Conservation (phyloP, 2,797 vertebrate species). For the Helarctos malayanus region DNA sequence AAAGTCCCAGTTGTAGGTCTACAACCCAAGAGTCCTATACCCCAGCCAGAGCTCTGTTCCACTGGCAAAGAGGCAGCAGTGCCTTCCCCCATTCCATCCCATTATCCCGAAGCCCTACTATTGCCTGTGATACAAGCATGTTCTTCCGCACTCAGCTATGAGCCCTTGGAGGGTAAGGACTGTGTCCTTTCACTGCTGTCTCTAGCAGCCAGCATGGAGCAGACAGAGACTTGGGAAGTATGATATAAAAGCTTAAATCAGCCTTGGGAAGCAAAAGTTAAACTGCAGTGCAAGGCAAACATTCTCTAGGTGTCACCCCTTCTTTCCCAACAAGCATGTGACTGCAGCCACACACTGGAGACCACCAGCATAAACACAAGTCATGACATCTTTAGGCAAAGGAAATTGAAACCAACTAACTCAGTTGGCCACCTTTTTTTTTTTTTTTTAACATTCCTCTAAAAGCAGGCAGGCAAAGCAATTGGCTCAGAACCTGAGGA, state of each 20-base stretch:
- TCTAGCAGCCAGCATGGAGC: neutral
- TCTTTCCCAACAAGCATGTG: neutral
- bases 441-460: constrained; percentile 16
- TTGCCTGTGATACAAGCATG: neutral
- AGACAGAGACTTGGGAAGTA: neutral
- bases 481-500: constrained; percentile 36
- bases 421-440: neutral
- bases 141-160: neutral
- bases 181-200: neutral
- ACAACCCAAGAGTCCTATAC: neutral
- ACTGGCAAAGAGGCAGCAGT: neutral
- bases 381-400: constrained; percentile 65
- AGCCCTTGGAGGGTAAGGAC: neutral
- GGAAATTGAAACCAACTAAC: constrained; percentile 76
- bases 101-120: neutral
- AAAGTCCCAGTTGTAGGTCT: neutral
- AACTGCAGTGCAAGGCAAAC: neutral
- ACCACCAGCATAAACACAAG: constrained; percentile 68
- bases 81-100: neutral
- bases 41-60: neutral
- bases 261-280: constrained; percentile 3
- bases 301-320: neutral
- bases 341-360: neutral
- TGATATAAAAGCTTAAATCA: neutral
- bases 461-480: constrained; percentile 60